Evolutionary conservation across 2,888 invertebrate genomes (phyloP).

Genomic region (Plusia festucae): DNA sequence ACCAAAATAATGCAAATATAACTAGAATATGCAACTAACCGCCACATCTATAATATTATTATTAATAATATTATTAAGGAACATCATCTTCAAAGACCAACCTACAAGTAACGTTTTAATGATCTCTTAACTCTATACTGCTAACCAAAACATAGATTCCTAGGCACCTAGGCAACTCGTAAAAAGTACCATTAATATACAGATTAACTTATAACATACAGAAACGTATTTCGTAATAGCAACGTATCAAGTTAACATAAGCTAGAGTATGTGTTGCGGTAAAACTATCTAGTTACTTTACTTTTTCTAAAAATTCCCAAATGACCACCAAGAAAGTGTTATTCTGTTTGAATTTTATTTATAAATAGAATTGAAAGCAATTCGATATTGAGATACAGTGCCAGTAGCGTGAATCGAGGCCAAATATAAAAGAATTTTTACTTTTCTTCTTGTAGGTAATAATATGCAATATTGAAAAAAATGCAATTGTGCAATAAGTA

Average conservation of each 20-base stretch:
- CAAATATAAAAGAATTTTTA: no score
- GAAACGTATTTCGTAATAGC: slow-evolving; percentile 19
- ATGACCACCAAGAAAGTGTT: no score
- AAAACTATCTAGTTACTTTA: background rate
- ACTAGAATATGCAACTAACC: no score
- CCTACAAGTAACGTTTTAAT: slow-evolving; percentile 32
- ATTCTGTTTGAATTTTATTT: no score
- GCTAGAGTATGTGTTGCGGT: slow-evolving; percentile 8
- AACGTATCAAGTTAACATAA: slow-evolving; percentile 22
- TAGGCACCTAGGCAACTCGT: slow-evolving; percentile 24
- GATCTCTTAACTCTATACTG: slow-evolving; percentile 25
- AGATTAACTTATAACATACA: background rate
- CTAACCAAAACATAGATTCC: slow-evolving; percentile 20
- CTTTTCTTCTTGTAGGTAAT: no score
- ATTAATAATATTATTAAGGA: background rate
- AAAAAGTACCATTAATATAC: slow-evolving; percentile 34
- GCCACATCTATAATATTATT: background rate
- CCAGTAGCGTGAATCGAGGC: no score
- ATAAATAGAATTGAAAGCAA: no score
- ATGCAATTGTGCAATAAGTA: no score
- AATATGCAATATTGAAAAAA: no score
- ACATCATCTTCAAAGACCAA: background rate
- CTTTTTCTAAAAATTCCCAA: no score
- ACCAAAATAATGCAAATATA: no score
- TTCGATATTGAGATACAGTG: no score